Percentiles rank a stretch among this genome's conserved stretches.
Conservation (phyloP, 1,140 invertebrate species). For the Holcopasites calliopsidis region DNA sequence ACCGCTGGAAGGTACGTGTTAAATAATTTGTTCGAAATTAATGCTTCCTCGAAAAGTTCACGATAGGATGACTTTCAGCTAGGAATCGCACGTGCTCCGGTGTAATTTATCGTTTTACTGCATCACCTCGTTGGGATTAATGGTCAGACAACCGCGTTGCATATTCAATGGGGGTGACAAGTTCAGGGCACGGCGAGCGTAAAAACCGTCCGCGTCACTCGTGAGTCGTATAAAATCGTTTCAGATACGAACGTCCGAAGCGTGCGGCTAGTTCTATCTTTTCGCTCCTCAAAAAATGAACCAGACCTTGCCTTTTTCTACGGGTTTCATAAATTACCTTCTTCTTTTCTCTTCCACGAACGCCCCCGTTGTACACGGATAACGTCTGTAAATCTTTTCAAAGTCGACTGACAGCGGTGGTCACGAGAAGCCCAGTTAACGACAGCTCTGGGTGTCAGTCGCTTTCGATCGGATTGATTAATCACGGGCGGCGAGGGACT, state of each 20-base stretch:
- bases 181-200: too few relatives aligned
- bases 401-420: not conserved
- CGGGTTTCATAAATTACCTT: not conserved
- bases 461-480: conserved; percentile 13
- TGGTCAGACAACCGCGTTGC: conserved; percentile 3
- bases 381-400: not conserved
- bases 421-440: not conserved
- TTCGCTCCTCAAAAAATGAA: too few relatives aligned
- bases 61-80: too few relatives aligned
- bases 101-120: not conserved
- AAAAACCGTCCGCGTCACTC: not conserved
- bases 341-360: not conserved
- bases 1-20: not conserved
- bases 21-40: too few relatives aligned
- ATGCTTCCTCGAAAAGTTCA: too few relatives aligned
- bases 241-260: not conserved
- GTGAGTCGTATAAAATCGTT: not conserved
- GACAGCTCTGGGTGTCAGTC: not conserved
- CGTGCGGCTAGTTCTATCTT: too few relatives aligned
- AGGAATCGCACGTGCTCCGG: too few relatives aligned
- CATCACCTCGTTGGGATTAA: conserved; percentile 11
- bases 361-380: not conserved
- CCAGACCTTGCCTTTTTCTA: not conserved
- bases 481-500: conserved; percentile 3
- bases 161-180: conserved; percentile 24